Percentiles rank a stretch among this genome's conserved stretches.
These are phyloP conservation scores for Phymastichus coffea DNA, from an alignment of 1,140 invertebrate genomes.

Conservation along the genomic window DNA sequence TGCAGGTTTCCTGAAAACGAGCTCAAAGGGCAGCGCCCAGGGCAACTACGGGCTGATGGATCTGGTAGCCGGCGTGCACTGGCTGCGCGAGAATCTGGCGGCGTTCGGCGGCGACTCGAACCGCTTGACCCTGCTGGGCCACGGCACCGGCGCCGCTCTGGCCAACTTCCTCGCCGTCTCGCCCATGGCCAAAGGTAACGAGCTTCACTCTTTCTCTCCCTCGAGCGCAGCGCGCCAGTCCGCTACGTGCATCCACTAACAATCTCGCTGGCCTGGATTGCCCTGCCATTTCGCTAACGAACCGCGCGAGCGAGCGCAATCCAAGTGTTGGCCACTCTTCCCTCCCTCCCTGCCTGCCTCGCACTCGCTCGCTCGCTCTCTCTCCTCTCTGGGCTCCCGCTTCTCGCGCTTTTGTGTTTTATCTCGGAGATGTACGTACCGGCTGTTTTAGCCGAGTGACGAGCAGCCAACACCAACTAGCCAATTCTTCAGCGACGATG, in stretches of 20 bases:
- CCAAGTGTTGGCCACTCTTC: no score
- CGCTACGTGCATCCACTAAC: constrained; percentile 19
- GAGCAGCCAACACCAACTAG: no score
- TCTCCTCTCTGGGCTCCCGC: no score
- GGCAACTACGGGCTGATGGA: constrained; percentile 96
- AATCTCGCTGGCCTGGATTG: constrained; percentile 25
- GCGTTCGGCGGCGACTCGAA: constrained; percentile 89
- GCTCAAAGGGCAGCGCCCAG: constrained; percentile 79
- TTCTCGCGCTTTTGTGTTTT: no score
- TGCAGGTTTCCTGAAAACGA: constrained; percentile 86
- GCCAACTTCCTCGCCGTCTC: constrained; percentile 93
- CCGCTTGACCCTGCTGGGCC: constrained; percentile 86
- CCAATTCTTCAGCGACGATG: no score
- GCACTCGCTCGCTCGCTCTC: no score
- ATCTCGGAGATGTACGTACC: no score
- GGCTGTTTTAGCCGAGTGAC: no score
- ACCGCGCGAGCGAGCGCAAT: not conserved
- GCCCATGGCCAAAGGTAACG: constrained; percentile 83
- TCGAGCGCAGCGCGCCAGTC: not conserved
- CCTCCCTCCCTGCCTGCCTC: not conserved
- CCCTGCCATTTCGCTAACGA: constrained; percentile 28
- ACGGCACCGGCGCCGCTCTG: constrained; percentile 89
- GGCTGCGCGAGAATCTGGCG: constrained; percentile 87
- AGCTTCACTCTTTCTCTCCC: not conserved
- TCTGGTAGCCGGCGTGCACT: constrained; percentile 88